Evolutionary conservation across 92 coral and sea anemone species (phyloP).

Genomic region (Heliopora coerulea): DNA sequence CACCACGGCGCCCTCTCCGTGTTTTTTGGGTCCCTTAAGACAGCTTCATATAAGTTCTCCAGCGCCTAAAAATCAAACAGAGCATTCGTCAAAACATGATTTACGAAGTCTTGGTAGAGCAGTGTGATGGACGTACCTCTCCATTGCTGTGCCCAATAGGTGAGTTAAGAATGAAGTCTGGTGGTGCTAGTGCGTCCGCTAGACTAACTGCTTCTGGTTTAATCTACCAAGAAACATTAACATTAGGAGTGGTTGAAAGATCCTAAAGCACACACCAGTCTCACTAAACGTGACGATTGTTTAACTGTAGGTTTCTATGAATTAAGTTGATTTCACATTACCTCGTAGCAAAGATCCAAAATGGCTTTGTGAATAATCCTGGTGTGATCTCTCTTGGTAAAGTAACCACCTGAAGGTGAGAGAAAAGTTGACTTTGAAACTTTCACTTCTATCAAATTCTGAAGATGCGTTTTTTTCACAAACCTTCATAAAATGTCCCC

Average conservation of each 20-base stretch:
- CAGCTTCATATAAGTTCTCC: conserved; percentile 83
- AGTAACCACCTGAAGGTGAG: conserved; percentile 77
- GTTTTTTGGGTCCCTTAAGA: conserved; percentile 78
- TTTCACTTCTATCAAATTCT: no score
- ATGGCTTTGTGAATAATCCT: conserved; percentile 77
- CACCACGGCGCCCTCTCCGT: conserved; percentile 88
- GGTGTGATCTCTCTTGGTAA: conserved; percentile 75
- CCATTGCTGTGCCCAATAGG: conserved; percentile 95
- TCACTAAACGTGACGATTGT: no score
- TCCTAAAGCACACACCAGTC: no score
- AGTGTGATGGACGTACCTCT: conserved; percentile 58
- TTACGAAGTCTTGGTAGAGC: no score
- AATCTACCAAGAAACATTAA: conserved; percentile 50
- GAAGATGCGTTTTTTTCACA: conserved; percentile 7
- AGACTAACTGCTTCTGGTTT: conserved; percentile 84
- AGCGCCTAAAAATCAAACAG: conserved; percentile 61
- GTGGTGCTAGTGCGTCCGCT: conserved; percentile 92
- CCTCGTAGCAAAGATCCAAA: conserved; percentile 81
- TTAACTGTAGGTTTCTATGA: background rate
- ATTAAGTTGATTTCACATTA: conserved; percentile 8
- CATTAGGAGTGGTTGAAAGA: background rate
- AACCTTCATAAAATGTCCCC: conserved; percentile 92
- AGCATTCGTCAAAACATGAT: background rate
- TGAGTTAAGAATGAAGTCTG: conserved; percentile 91
- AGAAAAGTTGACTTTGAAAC: background rate